Conservation (phyloP, 2,797 vertebrate species). For the Falco biarmicus region DNA sequence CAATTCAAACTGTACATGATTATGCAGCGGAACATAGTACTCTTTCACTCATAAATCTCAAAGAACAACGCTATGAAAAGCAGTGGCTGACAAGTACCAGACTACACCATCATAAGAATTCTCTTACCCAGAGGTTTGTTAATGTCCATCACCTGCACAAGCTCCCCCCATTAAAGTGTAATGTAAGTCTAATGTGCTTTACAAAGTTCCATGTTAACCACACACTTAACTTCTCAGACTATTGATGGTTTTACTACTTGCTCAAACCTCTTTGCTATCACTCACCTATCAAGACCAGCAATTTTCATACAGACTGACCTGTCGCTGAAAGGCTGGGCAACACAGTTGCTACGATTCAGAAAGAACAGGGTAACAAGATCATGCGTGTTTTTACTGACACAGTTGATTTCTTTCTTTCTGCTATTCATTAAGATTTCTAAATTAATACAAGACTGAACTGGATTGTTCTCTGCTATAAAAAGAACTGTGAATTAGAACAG, state of each 20-base stretch:
- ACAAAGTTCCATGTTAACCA: neutral
- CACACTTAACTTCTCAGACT: neutral
- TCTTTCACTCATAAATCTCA: neutral
- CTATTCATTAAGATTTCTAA: neutral
- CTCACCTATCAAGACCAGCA: neutral
- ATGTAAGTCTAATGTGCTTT: fast-evolving
- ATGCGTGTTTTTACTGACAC: neutral
- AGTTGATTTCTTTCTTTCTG: neutral
- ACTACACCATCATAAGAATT: neutral
- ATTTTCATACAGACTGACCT: neutral
- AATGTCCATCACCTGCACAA: neutral
- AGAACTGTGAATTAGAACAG: neutral
- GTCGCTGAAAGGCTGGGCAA: neutral
- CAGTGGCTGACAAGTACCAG: neutral
- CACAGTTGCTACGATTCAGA: neutral
- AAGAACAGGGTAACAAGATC: neutral
- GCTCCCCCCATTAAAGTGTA: neutral
- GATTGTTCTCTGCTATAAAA: neutral
- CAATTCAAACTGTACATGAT: neutral
- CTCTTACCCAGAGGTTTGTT: neutral
- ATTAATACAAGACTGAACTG: neutral
- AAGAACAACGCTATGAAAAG: neutral
- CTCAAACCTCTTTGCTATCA: neutral
- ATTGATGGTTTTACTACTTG: neutral
- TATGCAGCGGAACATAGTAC: fast-evolving